Evolutionary conservation across 2,888 invertebrate species (phyloP), one percentile per base, ranked within the genome.

Genomic region (Hetaerina titia): DNA sequence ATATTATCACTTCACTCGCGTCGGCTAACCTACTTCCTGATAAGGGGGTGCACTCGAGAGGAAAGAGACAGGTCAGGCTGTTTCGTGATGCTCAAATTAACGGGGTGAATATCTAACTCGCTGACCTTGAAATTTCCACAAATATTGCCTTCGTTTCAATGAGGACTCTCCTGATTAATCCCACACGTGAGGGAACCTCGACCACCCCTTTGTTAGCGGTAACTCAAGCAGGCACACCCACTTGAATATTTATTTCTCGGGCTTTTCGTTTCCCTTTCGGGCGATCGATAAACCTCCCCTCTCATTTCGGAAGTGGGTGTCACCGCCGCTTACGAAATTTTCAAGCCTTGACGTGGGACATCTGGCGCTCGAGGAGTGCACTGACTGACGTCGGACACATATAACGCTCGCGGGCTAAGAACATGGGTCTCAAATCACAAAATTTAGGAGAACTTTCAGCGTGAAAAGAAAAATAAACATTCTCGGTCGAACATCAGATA

Each of bases 1-100:
- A 31, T 45, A 45, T 45, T 45, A 45, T 45, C 45, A 45, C 45
- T 45, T 45, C 45, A 45, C 45, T 25, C 25, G 25, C 81, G 81
- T 81, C 81, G 13, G 81, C 81, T 81, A 81, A 81, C 81, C 81
- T 81, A 81, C 81, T 81, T 81, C 81, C 31, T 81, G 81, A 81
- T 81, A 31, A n/a, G 6, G 25, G n/a, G 31, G n/a, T 11, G 31
- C 81, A 25, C 81, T 81, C 81, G 15, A 31, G 8, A 11, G 69
- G 31, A 81, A 31, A 9, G 11, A 81, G 31, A 81, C 25, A 81
- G 81, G 25, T 81, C 25, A 81, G 81, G 81, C 25, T 22, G 25
- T 81, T 81, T 31, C 22, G 25, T 31, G 81, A 31, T 81, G 81
- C 81, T 81, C 81, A 31, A 31, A 25, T 81, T 31, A 22, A 15